Base-by-base conservation (phyloP, 1,140 invertebrate genomes). In the Helicorthomorpha holstii region DNA sequence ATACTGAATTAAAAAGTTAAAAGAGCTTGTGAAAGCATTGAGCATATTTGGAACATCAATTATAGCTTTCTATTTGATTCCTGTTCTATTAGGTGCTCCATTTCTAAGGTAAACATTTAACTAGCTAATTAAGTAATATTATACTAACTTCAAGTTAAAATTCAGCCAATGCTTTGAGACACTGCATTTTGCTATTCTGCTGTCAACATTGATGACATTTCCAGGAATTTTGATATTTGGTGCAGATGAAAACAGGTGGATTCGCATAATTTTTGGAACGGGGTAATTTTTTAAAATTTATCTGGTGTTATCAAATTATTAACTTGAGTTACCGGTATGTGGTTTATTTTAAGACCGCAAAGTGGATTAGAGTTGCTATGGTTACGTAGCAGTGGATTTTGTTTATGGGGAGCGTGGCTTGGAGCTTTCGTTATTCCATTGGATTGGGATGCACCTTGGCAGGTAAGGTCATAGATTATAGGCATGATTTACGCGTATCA, bases 381-480 rank as follows among this genome's bases (percentile, higher is more conserved):
- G 1, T 61, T 57, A 46, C 53, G 59, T 3, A 56, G 58, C 2
- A 55, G 51, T 22, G 50, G 65, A 3, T 59, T 62, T 25, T 62
- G 80, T 19, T 59, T 91, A 14, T 61, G 87, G 29, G 88, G 89
- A n/a, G 78, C 85, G 12, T 94, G 88, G 87, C 60, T 85, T 7
- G 86, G 88, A 19, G 83, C 86, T 24, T 74, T 85, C 55, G 80
- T 86, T 0, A 87, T 93, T 54, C 89, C 89, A 24, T 67, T 95
- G 12, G 89, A 95, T 65, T 95, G 90, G 90, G 85, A 93, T 64
- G 73, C 80, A 53, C 80, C 83, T 1, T 95, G 88, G 87, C 88
- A 76, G 70, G 72, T 73, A 57, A 51, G n/a, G 27, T 23, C 2
- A 24, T 12, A n/a, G n/a, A n/a, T n/a, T n/a, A n/a, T n/a, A n/a